Evolutionary conservation across 2,113 vertebrate genomes (phyloP).

Genomic region (Neotoma lepida): DNA sequence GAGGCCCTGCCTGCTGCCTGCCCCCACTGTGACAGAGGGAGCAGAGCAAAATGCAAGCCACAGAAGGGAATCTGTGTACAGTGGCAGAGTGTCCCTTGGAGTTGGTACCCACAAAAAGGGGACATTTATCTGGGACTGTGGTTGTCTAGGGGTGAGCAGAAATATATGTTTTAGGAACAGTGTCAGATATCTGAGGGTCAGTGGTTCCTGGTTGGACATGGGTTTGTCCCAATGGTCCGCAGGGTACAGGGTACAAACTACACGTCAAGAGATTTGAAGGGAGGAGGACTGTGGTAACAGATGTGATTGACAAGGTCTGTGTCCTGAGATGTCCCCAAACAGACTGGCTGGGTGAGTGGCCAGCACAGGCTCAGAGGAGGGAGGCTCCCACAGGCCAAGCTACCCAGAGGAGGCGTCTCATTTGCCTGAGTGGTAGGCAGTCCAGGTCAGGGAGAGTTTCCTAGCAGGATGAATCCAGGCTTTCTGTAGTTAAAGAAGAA

Average conservation of each 20-base stretch:
- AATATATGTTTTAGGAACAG: background rate
- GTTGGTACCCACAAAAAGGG: background rate
- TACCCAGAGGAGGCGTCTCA: background rate
- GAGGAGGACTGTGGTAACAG: background rate
- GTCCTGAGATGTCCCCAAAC: background rate
- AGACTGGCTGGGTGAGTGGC: background rate
- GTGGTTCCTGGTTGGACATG: rapidly evolving
- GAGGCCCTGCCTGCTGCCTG: background rate
- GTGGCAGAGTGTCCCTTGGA: background rate
- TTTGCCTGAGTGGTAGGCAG: background rate
- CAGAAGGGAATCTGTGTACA: background rate
- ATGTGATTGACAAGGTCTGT: background rate
- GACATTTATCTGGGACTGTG: background rate
- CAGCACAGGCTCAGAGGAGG: background rate
- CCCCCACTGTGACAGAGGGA: rapidly evolving
- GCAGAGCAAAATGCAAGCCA: background rate
- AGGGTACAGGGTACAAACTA: rapidly evolving
- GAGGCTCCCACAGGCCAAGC: background rate
- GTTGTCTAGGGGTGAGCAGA: background rate
- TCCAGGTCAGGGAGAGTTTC: background rate
- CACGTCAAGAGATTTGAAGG: background rate
- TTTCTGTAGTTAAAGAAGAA: rapidly evolving
- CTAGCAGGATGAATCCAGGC: background rate
- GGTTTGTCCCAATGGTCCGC: rapidly evolving
- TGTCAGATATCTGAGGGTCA: background rate